Base-by-base conservation (phyloP, 2,113 vertebrate species). In the Pteruthius melanotis region DNA sequence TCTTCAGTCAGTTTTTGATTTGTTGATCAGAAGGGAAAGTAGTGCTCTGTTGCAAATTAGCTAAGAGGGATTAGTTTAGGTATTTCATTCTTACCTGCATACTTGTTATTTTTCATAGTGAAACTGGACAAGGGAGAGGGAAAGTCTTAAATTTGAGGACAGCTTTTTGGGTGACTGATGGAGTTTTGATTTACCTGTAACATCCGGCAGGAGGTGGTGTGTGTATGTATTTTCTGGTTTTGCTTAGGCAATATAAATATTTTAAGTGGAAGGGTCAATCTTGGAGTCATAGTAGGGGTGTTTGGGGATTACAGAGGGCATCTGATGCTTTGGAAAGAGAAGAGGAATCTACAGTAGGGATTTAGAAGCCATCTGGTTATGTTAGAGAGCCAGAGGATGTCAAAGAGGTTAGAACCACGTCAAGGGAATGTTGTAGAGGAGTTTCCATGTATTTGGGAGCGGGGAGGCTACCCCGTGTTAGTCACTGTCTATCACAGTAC, bases 381-480 rank as follows among this genome's bases (percentile, higher is more conserved):
- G 22, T 68, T 59, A 40, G 37, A 83, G 57, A 74, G 50, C 50
- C 78, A 24, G 40, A 56, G 27, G 23, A 19, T 87, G 20, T 2
- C 2, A 49, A 42, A 65, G 27, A 19, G n/a, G 30, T 69, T 90
- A 59, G 42, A 90, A 47, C 18, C 8, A 24, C 3, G 9, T 63
- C 0, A 6, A 5, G 4, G 60, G 56, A 60, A 40, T 16, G 42
- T 45, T 54, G 47, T 22, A 44, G 44, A 63, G 27, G 30, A 31
- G 7, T 89, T 93, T 35, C 4, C 11, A 78, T 44, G 22, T 35
- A 3, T 40, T 75, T 75, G 9, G n/a, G 15, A 24, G 5, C 0
- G 2, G 6, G 9, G 3, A 2, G 10, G 0, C n/a, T 80, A 31
- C 40, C 7, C 8, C 7, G 1, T 59, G n/a, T 63, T 53, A 39